Evolutionary conservation across 2,888 invertebrate genomes (phyloP).

Genomic region (Drosophila differens): DNA sequence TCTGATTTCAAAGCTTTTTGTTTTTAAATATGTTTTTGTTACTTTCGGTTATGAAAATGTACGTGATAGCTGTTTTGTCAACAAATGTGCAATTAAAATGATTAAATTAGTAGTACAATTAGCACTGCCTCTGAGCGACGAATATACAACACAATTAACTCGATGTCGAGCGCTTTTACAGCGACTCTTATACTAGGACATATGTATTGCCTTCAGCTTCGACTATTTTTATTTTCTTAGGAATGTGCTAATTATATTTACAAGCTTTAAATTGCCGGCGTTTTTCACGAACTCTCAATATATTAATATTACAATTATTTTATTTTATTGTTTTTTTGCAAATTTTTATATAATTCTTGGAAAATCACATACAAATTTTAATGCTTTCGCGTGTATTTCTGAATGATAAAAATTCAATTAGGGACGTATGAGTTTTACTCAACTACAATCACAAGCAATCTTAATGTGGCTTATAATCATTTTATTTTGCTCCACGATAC

Average conservation of each 20-base stretch:
- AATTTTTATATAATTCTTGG: neutral
- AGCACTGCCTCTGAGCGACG: neutral
- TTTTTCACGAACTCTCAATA: neutral
- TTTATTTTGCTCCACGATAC: neutral
- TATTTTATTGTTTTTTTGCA: neutral
- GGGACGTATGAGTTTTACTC: neutral
- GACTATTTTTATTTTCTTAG: neutral
- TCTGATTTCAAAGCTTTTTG: neutral
- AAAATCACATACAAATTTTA: neutral
- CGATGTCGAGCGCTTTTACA: neutral
- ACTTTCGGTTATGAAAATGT: neutral
- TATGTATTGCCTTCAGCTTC: neutral
- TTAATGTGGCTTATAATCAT: neutral
- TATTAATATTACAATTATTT: neutral
- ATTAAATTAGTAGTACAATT: slow-evolving; percentile 1
- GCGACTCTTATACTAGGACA: neutral
- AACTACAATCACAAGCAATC: neutral
- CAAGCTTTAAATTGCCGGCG: neutral
- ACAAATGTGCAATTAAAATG: slow-evolving; percentile 9
- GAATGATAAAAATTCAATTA: neutral
- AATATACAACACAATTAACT: neutral
- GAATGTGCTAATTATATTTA: neutral
- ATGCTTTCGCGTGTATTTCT: neutral
- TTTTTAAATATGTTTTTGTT: neutral
- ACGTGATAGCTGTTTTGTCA: slow-evolving; percentile 9